A percentile compares a stretch with the other conserved stretches of the same genome.
Evolutionary conservation across 2,888 invertebrate genomes (phyloP).

Genomic region (Dicyrtomina minuta): DNA sequence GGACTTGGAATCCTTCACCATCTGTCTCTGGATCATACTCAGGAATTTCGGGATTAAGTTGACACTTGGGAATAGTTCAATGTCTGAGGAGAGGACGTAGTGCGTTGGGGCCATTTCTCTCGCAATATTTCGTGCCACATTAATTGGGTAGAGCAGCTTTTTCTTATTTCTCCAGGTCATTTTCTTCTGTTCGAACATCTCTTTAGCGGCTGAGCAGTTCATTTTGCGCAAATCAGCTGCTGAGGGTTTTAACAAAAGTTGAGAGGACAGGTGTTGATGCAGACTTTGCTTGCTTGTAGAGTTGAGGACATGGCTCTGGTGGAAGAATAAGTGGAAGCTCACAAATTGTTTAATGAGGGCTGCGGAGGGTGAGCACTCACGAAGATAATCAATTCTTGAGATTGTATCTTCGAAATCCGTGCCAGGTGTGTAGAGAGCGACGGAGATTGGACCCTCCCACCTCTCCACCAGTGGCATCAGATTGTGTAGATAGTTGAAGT

Average conservation of each 20-base stretch:
- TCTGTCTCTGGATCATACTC: conserved; percentile 70
- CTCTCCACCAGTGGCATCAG: too few species aligned
- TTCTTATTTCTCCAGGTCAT: neutral
- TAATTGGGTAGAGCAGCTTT: neutral
- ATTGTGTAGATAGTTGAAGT: too few species aligned
- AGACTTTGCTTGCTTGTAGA: neutral
- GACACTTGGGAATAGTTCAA: conserved; percentile 86
- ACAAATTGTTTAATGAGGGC: too few species aligned
- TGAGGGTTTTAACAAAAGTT: neutral
- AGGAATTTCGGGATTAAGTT: conserved; percentile 73
- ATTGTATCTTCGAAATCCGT: too few species aligned
- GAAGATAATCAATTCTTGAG: too few species aligned
- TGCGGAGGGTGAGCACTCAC: too few species aligned
- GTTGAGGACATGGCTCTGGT: neutral
- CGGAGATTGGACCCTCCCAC: too few species aligned
- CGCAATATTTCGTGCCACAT: too few species aligned
- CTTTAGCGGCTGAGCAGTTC: too few species aligned
- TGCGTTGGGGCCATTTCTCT: conserved; percentile 77
- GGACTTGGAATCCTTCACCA: neutral
- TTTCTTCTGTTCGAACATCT: neutral
- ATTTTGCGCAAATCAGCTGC: too few species aligned
- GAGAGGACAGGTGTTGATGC: too few species aligned
- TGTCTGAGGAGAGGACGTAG: conserved; percentile 81
- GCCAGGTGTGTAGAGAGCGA: too few species aligned
- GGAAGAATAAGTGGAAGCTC: neutral